Evolutionary conservation across 2,113 vertebrate species (phyloP), one percentile per base, ranked within the genome.

Genomic region (Sylvietta virens): DNA sequence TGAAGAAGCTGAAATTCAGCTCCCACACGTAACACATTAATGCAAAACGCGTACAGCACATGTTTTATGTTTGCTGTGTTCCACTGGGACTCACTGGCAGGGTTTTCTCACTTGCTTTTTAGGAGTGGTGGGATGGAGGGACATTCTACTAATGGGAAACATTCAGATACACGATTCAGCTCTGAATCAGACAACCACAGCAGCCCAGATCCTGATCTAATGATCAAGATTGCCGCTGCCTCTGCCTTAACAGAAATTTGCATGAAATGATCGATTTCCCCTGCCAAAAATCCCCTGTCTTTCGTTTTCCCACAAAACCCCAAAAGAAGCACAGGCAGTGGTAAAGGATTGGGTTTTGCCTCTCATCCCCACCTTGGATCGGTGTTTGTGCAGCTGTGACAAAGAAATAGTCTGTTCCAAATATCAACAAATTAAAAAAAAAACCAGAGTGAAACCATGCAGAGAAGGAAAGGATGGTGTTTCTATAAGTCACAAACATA

Each of bases 11-110:
- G 81, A 64, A 33, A 18, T 22, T 66, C 19, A 90, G 50, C 76
- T 91, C 18, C 6, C 57, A 9, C 3, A 3, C 0, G 0, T 26
- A 31, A 44, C 12, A 8, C 10, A 5, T 12, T 42, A 71, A 56
- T 2, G 10, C 31, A 45, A 45, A 94, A 53, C n/a, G 42, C 22
- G 22, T 0, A 1, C 53, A 37, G 45, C 26, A 16, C 11, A 3
- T 3, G 0, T 67, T 64, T 62, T n/a, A 9, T 27, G 31, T 15
- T 47, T 50, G 31, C 35, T 22, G 2, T 5, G 15, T 65, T 69
- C 37, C 42, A 2, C 28, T 40, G n/a, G 37, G 16, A 57, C 51
- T 78, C 56, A 4, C 16, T 1, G 31, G 16, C 22, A 50, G 39
- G n/a, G 13, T 51, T 57, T 57, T 70, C 28, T 22, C 44, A 23